Conservation (phyloP, 2,113 vertebrate species). For the Excalfactoria chinensis region DNA sequence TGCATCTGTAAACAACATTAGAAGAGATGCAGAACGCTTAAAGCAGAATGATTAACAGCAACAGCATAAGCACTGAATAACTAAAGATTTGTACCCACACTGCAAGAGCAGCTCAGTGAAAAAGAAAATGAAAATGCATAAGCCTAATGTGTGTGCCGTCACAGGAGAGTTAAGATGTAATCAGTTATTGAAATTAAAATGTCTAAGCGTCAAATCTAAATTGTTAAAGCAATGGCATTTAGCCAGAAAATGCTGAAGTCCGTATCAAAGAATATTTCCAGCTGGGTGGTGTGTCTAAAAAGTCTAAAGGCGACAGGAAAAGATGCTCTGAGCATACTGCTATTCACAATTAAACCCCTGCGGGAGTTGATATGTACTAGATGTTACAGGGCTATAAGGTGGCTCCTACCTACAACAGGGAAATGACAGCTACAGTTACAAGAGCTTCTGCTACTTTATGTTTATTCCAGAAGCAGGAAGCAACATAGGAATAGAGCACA, state of each 20-base stretch:
- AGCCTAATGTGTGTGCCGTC: not conserved
- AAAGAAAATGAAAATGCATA: conserved; percentile 5
- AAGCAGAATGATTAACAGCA: conserved; percentile 26
- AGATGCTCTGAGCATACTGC: not conserved
- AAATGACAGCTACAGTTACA: not conserved
- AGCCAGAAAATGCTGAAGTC: conserved; percentile 21
- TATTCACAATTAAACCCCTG: not conserved
- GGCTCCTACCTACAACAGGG: not conserved
- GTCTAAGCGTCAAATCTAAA: conserved; percentile 1
- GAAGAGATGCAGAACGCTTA: not conserved
- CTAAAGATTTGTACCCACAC: not conserved
- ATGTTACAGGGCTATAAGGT: not conserved
- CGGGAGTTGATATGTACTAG: not conserved
- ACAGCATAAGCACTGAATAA: not conserved
- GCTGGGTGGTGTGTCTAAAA: not conserved
- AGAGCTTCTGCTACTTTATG: not conserved
- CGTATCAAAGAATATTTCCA: conserved; percentile 18
- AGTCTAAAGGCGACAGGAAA: not conserved
- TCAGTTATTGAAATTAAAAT: conserved; percentile 56
- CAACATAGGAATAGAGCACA: not conserved
- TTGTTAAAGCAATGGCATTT: conserved; percentile 7
- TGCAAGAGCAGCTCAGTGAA: not conserved
- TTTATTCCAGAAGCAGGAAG: not conserved
- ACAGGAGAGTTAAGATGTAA: conserved; percentile 31
- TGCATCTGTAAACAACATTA: conserved; percentile 16